These are phyloP conservation scores for Troilus luridus DNA, from an alignment of 2,888 invertebrate species.

Conservation along the genomic window DNA sequence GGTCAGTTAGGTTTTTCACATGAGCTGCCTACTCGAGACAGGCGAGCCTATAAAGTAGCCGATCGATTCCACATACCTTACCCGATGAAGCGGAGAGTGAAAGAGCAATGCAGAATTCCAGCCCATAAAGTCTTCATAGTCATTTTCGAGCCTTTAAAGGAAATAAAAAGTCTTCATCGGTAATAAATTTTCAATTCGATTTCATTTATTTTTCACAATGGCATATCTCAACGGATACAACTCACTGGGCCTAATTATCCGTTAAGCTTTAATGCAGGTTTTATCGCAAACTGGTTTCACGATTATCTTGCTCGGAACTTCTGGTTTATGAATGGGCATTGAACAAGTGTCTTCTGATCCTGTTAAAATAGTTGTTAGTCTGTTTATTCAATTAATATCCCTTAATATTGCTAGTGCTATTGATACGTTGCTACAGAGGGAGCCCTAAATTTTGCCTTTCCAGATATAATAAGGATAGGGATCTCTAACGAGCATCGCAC, in stretches of 20 bases:
- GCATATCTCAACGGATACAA: background rate
- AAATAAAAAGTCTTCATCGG: background rate
- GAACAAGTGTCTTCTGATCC: background rate
- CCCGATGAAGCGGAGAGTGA: slow-evolving; percentile 5
- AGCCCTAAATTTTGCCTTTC: too few species aligned
- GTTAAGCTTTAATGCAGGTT: background rate
- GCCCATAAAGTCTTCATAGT: slow-evolving; percentile 9
- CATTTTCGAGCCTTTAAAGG: background rate
- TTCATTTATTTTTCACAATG: background rate
- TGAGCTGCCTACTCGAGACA: background rate
- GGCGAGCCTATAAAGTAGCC: background rate
- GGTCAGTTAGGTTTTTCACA: slow-evolving; percentile 33
- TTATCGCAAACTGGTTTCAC: background rate
- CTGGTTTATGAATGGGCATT: background rate
- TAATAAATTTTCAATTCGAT: background rate
- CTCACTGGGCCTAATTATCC: background rate
- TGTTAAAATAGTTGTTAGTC: background rate
- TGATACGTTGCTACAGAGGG: too few species aligned
- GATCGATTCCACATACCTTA: slow-evolving; percentile 29
- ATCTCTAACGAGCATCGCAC: too few species aligned
- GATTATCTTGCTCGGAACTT: background rate
- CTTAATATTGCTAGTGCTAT: too few species aligned
- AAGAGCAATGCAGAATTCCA: background rate
- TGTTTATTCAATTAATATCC: too few species aligned
- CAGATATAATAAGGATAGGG: too few species aligned